Conservation (phyloP, 2,797 vertebrate genomes). For the Danio jaintianensis region DNA sequence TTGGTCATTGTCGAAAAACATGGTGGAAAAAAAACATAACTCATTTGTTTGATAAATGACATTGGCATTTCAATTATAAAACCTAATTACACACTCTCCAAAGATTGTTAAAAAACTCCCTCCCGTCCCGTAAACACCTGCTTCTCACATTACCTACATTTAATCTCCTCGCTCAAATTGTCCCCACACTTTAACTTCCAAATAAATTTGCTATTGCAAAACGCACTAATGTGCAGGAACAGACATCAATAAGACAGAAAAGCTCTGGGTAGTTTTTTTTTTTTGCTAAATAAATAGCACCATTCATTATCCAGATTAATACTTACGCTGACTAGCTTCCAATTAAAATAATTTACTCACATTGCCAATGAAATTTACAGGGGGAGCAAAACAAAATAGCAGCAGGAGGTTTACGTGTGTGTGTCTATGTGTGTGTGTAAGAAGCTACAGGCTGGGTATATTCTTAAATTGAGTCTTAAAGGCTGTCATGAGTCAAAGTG, state of each 20-base stretch:
- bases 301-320: constrained; percentile 70
- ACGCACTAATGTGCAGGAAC: constrained; percentile 65
- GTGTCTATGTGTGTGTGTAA: constrained; percentile 54
- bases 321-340: constrained; percentile 74
- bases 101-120: constrained; percentile 40
- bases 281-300: constrained; percentile 71
- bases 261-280: constrained; percentile 63
- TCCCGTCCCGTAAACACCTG: constrained; percentile 22
- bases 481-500: constrained; percentile 79
- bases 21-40: background rate
- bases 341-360: constrained; percentile 81
- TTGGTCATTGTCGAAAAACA: constrained; percentile 30
- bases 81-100: constrained; percentile 20
- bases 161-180: constrained; percentile 23
- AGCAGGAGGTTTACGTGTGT: constrained; percentile 23
- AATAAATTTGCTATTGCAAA: constrained; percentile 52
- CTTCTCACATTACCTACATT: constrained; percentile 38
- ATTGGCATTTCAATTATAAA: constrained; percentile 44
- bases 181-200: constrained; percentile 36
- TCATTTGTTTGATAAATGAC: constrained; percentile 39
- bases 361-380: constrained; percentile 77
- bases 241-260: constrained; percentile 62
- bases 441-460: constrained; percentile 63
- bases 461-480: constrained; percentile 71
- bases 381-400: constrained; percentile 40